Base-by-base conservation (phyloP, 1,140 invertebrate species). In the Drosophila kurseongensis region DNA sequence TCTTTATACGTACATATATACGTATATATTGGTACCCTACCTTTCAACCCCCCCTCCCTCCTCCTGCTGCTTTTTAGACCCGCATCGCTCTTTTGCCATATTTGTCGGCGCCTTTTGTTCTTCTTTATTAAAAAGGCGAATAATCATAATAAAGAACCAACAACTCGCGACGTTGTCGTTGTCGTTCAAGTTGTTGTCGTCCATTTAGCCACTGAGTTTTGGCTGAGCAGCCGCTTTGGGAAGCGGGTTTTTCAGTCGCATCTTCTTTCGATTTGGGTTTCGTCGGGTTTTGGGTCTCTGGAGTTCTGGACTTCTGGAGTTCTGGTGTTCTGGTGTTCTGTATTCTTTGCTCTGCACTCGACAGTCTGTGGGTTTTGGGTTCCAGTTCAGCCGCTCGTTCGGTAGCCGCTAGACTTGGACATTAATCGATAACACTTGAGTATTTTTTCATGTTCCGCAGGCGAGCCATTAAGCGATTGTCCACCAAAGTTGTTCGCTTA, bases 341-440 rank as follows among this genome's bases (percentile, higher is more conserved):
- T 23, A 6, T 35, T 56, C 29, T 35, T 27, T 13, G 38, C 57
- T 51, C 35, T 9, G 27, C 41, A 9, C 40, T 23, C 18, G n/a
- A 4, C 8, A 32, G 29, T 32, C 29, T 47, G 29, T 44, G 55
- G 16, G 41, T 52, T 42, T 44, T 32, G 35, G 59, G 40, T 32
- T 66, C 62, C 42, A 55, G 60, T 42, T 72, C 68, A 89, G 78
- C 83, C 80, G 78, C 81, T 84, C 88, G 86, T 91, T 86, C 90
- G 86, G 90, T 91, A 91, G 90, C 90, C 76, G 90, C 90, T 91
- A 89, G 83, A 91, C 84, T 90, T 91, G 88, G 90, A 92, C 91
- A 92, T 91, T 92, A 92, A 91, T 91, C 91, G 91, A 92, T 92
- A 92, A 91, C 88, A 92, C 91, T 91, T 92, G 91, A 92, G 91